phyloP scores from a whole-genome alignment of 2,888 invertebrate genomes.

The Eupithecia dodoneata region DNA sequence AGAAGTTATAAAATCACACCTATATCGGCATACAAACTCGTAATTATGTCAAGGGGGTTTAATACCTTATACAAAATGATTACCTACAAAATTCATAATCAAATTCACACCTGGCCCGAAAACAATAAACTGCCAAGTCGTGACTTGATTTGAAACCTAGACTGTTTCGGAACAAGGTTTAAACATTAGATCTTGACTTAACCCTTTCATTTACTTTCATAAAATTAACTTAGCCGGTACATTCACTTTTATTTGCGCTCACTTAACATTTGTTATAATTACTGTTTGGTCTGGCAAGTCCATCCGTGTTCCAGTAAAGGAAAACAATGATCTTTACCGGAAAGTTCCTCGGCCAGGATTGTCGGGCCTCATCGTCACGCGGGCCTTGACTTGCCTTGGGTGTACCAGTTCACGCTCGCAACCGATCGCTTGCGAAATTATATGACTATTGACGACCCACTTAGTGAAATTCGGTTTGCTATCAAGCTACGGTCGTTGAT shows the following conservation, averaged over 20 bases:
- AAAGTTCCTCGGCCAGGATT: constrained; percentile 12
- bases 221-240: constrained; percentile 17
- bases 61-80: constrained; percentile 7
- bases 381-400: constrained; percentile 78
- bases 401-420: constrained; percentile 81
- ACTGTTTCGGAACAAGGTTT: constrained; percentile 15
- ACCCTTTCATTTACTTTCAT: constrained; percentile 28
- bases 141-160: constrained; percentile 24
- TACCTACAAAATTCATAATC: constrained; percentile 8
- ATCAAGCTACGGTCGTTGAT: constrained; percentile 66
- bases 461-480: constrained; percentile 78
- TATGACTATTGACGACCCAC: constrained; percentile 74
- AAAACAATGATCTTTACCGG: neutral
- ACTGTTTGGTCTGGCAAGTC: neutral
- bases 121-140: constrained; percentile 21
- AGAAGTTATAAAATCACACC: neutral
- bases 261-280: constrained; percentile 3
- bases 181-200: constrained; percentile 16
- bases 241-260: constrained; percentile 21
- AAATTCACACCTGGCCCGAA: constrained; percentile 14
- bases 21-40: neutral
- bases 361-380: constrained; percentile 60
- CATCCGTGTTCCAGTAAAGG: neutral
- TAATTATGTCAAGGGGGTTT: neutral
- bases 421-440: constrained; percentile 82